Conservation (phyloP, 92 coral and sea anemone genomes). For the Siderastrea radians region DNA sequence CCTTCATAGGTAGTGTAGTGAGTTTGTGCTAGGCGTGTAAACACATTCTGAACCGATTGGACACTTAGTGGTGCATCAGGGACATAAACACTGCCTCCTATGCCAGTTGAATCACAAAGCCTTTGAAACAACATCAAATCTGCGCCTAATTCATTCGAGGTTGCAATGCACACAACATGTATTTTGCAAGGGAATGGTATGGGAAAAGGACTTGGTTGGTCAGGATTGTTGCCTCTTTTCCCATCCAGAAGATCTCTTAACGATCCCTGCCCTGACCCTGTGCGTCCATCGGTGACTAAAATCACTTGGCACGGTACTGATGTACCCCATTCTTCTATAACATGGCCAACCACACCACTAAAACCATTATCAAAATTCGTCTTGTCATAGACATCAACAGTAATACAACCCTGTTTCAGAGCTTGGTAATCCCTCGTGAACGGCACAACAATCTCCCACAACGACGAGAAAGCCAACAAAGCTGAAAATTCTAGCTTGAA, state of each 20-base stretch:
- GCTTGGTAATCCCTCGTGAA: slow-evolving; percentile 95
- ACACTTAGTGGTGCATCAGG: slow-evolving; percentile 83
- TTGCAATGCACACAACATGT: slow-evolving; percentile 88
- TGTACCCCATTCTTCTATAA: slow-evolving; percentile 98
- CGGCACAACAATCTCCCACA: slow-evolving; percentile 99
- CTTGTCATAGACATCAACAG: slow-evolving; percentile 95
- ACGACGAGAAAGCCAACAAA: slow-evolving; percentile 95
- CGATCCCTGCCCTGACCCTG: slow-evolving; percentile 91
- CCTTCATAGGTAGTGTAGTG: slow-evolving; percentile 89
- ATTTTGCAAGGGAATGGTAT: slow-evolving; percentile 95
- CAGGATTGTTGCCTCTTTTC: slow-evolving; percentile 67
- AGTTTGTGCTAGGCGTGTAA: slow-evolving; percentile 90
- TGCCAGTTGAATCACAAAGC: slow-evolving; percentile 88
- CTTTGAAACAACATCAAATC: slow-evolving; percentile 87
- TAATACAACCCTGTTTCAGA: slow-evolving; percentile 98
- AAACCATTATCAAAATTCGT: slow-evolving; percentile 95
- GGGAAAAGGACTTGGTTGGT: slow-evolving; percentile 84
- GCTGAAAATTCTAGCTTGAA: slow-evolving; percentile 97
- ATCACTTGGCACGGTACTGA: slow-evolving; percentile 95
- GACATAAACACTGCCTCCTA: slow-evolving; percentile 95
- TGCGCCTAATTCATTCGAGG: slow-evolving; percentile 72
- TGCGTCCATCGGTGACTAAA: slow-evolving; percentile 94
- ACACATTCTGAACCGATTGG: slow-evolving; percentile 92
- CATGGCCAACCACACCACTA: slow-evolving; percentile 97
- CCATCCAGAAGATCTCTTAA: slow-evolving; percentile 86